Evolutionary conservation across 2,113 vertebrate species (phyloP), one percentile per base, ranked within the genome.

Genomic region (Brachirus orientalis): DNA sequence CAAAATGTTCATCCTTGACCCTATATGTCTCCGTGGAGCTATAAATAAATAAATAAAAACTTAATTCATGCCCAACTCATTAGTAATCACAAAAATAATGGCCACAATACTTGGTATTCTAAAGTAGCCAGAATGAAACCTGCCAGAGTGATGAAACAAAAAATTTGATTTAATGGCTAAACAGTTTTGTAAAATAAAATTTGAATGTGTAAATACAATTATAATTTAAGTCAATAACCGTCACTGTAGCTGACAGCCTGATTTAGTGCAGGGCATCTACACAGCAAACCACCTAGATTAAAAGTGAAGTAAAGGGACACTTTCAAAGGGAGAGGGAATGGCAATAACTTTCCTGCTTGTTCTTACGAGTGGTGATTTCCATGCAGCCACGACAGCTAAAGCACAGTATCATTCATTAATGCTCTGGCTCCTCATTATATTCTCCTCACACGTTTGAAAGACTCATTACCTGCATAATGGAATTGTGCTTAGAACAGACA

Each of bases 401-500:
- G 89, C 86, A 79, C 90, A 68, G 86, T 87, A 93, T 93, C 90
- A 92, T 91, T 93, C 91, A 93, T 93, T 92, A 93, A 91, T 91
- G 91, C 88, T 79, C 79, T 35, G 77, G 78, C 74, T 89, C 84
- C 90, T 93, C 92, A 93, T 94, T 94, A 94, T 89, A 88, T 86
- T 91, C 90, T 88, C 87, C 88, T 92, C 89, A 89, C 88, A 90
- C 85, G 90, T 92, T 89, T 91, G 90, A 93, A 92, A 93, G 92
- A 93, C 90, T 94, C 92, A 94, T 94, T 94, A 94, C 92, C 91
- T 92, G 89, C 91, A 94, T 93, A 94, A 94, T 93, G 88, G 90
- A 92, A 92, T 80, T 88, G 88, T 84, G 89, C 90, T 87, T 90
- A 83, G 82, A 93, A 92, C 90, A 92, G 82, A 89, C 90, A 88